Evolutionary conservation across 2,113 vertebrate genomes (phyloP).

Genomic region (Falco punctatus): DNA sequence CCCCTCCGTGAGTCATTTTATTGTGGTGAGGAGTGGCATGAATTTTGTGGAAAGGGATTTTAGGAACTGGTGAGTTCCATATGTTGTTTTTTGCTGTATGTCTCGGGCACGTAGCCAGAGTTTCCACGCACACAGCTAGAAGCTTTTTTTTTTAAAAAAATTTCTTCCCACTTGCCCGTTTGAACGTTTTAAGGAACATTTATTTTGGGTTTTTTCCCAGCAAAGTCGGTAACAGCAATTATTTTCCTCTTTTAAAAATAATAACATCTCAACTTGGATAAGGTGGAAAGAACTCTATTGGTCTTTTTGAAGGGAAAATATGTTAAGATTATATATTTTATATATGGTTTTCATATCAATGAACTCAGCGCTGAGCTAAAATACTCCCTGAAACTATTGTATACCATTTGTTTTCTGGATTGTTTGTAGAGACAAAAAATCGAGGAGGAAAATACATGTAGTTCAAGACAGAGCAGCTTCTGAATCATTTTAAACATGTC

Average conservation of each 20-base stretch:
- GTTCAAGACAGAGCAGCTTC: slow-evolving; percentile 56
- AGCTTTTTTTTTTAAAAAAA: slow-evolving; percentile 29
- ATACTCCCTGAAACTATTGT: slow-evolving; percentile 4
- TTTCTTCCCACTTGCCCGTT: slow-evolving; percentile 36
- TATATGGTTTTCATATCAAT: slow-evolving; percentile 16
- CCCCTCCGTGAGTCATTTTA: slow-evolving; percentile 72
- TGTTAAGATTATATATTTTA: slow-evolving; percentile 35
- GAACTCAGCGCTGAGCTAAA: neutral
- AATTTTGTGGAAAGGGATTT: slow-evolving; percentile 77
- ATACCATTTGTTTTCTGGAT: slow-evolving; percentile 18
- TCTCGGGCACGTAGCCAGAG: slow-evolving; percentile 43
- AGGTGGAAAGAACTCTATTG: slow-evolving; percentile 25
- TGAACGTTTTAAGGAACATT: slow-evolving; percentile 51
- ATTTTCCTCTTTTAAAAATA: slow-evolving; percentile 55
- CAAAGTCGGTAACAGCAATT: neutral
- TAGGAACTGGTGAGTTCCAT: slow-evolving; percentile 77
- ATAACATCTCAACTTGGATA: slow-evolving; percentile 35
- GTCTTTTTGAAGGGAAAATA: slow-evolving; percentile 46
- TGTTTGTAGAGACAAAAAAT: slow-evolving; percentile 48
- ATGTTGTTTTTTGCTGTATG: slow-evolving; percentile 71
- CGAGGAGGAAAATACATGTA: slow-evolving; percentile 8
- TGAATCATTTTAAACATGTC: slow-evolving; percentile 39
- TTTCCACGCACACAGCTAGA: slow-evolving; percentile 54
- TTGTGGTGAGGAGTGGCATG: slow-evolving; percentile 69
- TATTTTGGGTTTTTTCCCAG: neutral